Evolutionary conservation across 2,797 vertebrate species (phyloP).

Genomic region (Fundulus diaphanus): DNA sequence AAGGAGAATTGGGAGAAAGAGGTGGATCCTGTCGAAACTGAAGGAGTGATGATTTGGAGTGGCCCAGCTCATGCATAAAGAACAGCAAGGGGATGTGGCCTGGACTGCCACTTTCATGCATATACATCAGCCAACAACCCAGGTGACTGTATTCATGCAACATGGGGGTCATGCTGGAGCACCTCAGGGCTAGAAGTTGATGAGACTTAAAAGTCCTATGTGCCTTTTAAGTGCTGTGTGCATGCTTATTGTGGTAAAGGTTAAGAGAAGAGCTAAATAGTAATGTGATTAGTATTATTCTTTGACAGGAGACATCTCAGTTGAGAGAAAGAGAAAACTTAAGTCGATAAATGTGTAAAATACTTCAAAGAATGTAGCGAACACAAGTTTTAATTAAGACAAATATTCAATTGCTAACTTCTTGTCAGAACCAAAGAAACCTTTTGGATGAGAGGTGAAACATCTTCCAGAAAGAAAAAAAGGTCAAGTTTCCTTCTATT

Average conservation of each 20-base stretch:
- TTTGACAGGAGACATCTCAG: background rate
- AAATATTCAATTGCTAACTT: background rate
- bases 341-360: background rate
- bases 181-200: constrained; percentile 49
- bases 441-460: no score
- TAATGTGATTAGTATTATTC: constrained; percentile 2
- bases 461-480: no score
- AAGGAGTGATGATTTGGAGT: constrained; percentile 56
- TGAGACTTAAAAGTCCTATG: constrained; percentile 44
- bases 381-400: background rate
- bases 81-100: constrained; percentile 64
- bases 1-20: constrained; percentile 28
- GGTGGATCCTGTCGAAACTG: constrained; percentile 45
- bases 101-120: constrained; percentile 64
- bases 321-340: background rate
- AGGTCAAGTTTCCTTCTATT: no score
- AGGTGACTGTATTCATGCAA: constrained; percentile 62
- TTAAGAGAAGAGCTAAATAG: constrained; percentile 2
- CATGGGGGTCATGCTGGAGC: constrained; percentile 51
- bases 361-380: background rate
- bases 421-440: no score
- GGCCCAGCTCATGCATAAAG: constrained; percentile 78
- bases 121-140: constrained; percentile 69
- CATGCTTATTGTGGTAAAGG: constrained; percentile 27
- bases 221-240: constrained; percentile 21